Evolutionary conservation across 2,113 vertebrate genomes (phyloP).

Genomic region (Xerus inauris): DNA sequence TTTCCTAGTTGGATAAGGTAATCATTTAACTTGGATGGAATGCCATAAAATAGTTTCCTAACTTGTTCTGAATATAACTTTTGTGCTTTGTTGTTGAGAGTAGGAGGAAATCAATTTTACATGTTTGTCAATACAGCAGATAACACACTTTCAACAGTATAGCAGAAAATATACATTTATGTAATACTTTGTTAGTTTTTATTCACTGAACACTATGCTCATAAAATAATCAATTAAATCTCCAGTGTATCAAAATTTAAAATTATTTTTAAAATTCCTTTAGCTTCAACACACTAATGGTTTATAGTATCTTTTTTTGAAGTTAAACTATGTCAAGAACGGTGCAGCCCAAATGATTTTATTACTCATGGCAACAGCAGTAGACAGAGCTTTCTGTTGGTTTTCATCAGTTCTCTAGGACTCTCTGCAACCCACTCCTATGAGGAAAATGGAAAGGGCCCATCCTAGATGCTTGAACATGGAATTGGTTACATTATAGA

Average conservation of each 20-base stretch:
- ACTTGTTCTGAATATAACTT: constrained; percentile 3
- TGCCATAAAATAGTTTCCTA: neutral
- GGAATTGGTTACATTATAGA: neutral
- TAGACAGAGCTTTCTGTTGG: neutral
- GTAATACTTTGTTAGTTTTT: neutral
- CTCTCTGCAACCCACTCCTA: rapidly evolving
- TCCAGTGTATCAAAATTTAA: neutral
- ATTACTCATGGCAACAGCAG: neutral
- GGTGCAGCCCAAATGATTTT: neutral
- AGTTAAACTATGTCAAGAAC: neutral
- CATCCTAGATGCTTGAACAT: neutral
- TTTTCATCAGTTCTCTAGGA: neutral
- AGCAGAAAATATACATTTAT: neutral
- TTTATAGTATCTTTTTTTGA: neutral
- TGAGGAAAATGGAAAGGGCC: neutral
- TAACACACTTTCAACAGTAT: neutral
- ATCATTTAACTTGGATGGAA: neutral
- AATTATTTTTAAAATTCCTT: neutral
- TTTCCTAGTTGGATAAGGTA: neutral
- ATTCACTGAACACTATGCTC: neutral
- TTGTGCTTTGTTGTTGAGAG: neutral
- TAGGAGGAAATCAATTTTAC: neutral
- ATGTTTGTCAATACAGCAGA: neutral
- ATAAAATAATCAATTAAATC: neutral
- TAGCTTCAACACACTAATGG: neutral